Conservation (phyloP, 2,888 invertebrate species). For the Busseola fusca region DNA sequence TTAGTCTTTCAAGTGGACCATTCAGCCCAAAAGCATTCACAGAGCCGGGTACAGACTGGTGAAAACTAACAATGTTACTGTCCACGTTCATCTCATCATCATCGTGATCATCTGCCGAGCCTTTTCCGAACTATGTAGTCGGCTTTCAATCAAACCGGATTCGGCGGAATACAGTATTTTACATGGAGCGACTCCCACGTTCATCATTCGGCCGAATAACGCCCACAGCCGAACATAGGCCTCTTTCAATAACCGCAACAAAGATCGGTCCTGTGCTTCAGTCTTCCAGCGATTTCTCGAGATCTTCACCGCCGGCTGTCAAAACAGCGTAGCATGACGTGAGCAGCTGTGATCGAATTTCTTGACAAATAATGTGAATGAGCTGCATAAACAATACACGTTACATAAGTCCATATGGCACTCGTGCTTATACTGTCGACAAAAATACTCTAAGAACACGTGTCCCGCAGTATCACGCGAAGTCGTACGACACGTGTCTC, state of each 20-base stretch:
- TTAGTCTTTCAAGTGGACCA: too few relatives aligned
- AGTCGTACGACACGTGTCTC: slow-evolving; percentile 19
- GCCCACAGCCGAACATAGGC: not conserved
- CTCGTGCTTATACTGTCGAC: slow-evolving; percentile 8
- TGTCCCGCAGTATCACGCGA: slow-evolving; percentile 18
- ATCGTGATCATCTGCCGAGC: not conserved
- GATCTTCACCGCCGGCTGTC: not conserved
- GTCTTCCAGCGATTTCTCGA: not conserved
- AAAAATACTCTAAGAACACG: slow-evolving; percentile 27
- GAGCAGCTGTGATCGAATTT: not conserved
- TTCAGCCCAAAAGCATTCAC: not conserved
- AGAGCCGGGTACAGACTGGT: not conserved
- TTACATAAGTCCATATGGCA: slow-evolving; percentile 12
- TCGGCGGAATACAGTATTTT: not conserved
- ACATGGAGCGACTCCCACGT: not conserved
- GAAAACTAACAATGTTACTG: not conserved
- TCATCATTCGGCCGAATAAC: not conserved
- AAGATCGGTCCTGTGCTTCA: not conserved
- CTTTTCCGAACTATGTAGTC: not conserved
- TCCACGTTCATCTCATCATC: not conserved
- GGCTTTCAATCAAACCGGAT: not conserved
- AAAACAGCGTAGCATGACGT: too few relatives aligned
- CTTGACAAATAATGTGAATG: slow-evolving; percentile 36
- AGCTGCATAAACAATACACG: slow-evolving; percentile 12
- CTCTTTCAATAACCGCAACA: not conserved